Percentiles rank a stretch among this genome's conserved stretches.
Conservation (phyloP, 2,888 invertebrate genomes). For the Troides helena region DNA sequence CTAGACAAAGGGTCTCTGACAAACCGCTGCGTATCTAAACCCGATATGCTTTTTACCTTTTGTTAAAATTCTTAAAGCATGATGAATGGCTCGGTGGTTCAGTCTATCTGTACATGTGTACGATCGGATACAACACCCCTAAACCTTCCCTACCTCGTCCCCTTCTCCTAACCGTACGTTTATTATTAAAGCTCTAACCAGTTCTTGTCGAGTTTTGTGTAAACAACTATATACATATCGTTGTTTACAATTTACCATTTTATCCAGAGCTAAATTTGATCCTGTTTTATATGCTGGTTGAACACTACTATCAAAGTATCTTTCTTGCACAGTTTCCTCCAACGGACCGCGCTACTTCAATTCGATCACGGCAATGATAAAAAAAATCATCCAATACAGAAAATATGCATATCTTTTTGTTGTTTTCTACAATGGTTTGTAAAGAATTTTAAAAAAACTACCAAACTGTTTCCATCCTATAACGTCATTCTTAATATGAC, state of each 20-base stretch:
- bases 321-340: too few relatives aligned
- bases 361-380: too few relatives aligned
- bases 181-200: not conserved
- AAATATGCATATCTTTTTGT: too few relatives aligned
- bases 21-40: constrained; percentile 24
- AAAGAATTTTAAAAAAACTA: not conserved
- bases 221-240: not conserved
- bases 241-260: not conserved
- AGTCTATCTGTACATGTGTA: not conserved
- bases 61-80: constrained; percentile 18
- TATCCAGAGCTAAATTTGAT: too few relatives aligned
- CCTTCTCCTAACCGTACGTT: not conserved
- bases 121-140: not conserved
- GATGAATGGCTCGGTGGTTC: constrained; percentile 15
- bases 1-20: constrained; percentile 28
- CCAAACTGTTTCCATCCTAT: not conserved
- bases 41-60: constrained; percentile 25
- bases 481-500: too few relatives aligned
- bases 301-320: too few relatives aligned
- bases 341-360: too few relatives aligned
- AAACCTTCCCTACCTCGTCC: too few relatives aligned
- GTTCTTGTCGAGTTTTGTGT: not conserved
- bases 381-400: too few relatives aligned
- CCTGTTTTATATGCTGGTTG: too few relatives aligned
- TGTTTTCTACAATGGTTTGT: too few relatives aligned